Evolutionary conservation across 2,888 invertebrate species (phyloP), one percentile per base, ranked within the genome.

Genomic region (Oscheius onirici): DNA sequence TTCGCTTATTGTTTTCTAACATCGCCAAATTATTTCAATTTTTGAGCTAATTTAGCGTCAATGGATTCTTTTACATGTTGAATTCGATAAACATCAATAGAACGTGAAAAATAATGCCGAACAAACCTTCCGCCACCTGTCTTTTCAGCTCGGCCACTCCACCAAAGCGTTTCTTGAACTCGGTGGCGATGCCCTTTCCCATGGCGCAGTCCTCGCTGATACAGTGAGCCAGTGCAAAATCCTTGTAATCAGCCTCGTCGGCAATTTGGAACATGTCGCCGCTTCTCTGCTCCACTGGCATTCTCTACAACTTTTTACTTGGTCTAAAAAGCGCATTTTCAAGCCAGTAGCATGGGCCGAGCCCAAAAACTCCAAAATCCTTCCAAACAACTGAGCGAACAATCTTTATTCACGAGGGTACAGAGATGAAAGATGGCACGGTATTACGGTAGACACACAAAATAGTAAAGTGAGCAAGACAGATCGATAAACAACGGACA

Each of bases 151-250:
- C 65, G 6, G 63, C 28, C 6, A 74, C 54, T 15, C 67, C 52
- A 26, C 66, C 69, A 49, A 49, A 74, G 34, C 74, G 54, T 44
- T 74, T 71, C 46, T 74, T 74, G 66, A 74, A 74, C 41, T 72
- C 58, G 8, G 72, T 71, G 2, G 74, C 74, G 26, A 74, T 72
- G 13, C 74, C 74, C 54, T 74, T 74, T 3, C 71, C 74, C 74
- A 74, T 74, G 15, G n/a, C 71, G 52, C 74, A 74, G 51, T 74
- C 74, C 44, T 69, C 71, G 34, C 69, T 69, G 69, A 74, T 74
- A 26, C 74, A 74, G 34, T 74, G 72, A n/a, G 65, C 74, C 28
- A 74, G 55, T 5, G 74, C 63, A 55, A 57, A 74, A 49, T 63
- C 65, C 20, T 58, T 51, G 58, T 57, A 51, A 11, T 24, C 61